phyloP scores from a whole-genome alignment of 1,140 invertebrate genomes.

The Linepithema humile region DNA sequence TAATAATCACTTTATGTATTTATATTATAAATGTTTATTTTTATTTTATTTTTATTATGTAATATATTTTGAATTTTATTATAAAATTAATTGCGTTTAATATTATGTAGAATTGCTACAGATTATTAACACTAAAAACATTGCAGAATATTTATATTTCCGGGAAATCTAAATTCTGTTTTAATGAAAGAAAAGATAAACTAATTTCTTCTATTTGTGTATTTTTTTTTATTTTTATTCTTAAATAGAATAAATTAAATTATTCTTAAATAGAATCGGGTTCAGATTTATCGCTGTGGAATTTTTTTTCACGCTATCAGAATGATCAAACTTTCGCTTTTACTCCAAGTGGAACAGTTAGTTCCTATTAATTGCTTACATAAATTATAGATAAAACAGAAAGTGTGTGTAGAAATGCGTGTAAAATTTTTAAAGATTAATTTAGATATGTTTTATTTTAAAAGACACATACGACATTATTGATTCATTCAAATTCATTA shows the following conservation, averaged over 20 bases:
- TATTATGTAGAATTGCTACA: no score
- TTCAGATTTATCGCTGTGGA: background rate
- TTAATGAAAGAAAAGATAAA: background rate
- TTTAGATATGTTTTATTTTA: background rate
- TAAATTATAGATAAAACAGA: background rate
- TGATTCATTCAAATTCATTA: background rate
- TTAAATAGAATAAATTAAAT: no score
- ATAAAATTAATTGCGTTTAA: background rate
- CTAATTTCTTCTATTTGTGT: background rate
- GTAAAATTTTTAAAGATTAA: background rate
- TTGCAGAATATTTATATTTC: background rate
- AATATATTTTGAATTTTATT: background rate
- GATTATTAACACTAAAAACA: background rate
- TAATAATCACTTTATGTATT: no score
- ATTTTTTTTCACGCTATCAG: background rate
- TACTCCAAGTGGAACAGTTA: background rate
- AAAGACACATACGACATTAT: background rate
- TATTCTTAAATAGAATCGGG: no score
- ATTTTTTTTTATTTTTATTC: no score
- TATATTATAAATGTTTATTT: no score
- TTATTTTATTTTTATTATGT: no score
- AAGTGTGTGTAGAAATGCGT: background rate
- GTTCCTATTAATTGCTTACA: background rate
- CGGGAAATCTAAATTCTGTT: background rate
- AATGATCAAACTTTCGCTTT: background rate